Base-by-base conservation (phyloP, 23 tunicate genomes). In the Styela plicata region DNA sequence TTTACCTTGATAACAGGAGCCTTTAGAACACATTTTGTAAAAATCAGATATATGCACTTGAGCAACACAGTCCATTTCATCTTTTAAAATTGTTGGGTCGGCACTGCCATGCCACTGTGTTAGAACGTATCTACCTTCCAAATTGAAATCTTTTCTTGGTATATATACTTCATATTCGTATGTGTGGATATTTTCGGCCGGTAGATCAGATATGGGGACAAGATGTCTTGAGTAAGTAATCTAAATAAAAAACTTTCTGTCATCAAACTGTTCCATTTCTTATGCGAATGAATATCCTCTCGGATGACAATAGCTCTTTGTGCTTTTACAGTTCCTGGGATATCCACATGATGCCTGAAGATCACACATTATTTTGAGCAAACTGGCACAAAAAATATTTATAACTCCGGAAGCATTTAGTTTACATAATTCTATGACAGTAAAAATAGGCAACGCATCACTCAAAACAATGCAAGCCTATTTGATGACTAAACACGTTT, bases 91-190 rank as follows among this genome's bases (percentile, higher is more conserved):
- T 31, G 74, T 92, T 20, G 91, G 89, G 73, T 92, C 90, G 17
- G 97, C 73, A 21, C 92, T 67, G 17, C 97, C 97, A 69, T 92
- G 97, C 97, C 97, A 92, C 69, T 92, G 97, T 36, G 97, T 69
- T 22, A 92, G 21, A 35, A 92, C 83, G 74, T 80, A 92, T 33
- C 62, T 33, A 24, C 89, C 92, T 1, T 66, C 31, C 1, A 20
- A 2, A 13, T 79, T 34, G 33, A 87, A 71, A 67, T 84, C 97
- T 3, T 33, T 33, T 31, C 74, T 69, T 26, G 90, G 82, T 1
- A 91, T 64, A 63, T 69, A 79, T 23, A 91, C 16, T 25, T 91
- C 88, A 70, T 91, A 91, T 13, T 71, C 24, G 78, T 82, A 71
- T 13, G 80, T 83, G 66, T 83, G 88, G 10, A 91, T 33, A 62